These are phyloP conservation scores for Lucinisca nassula DNA, from an alignment of 2,888 invertebrate genomes.

Conservation along the genomic window DNA sequence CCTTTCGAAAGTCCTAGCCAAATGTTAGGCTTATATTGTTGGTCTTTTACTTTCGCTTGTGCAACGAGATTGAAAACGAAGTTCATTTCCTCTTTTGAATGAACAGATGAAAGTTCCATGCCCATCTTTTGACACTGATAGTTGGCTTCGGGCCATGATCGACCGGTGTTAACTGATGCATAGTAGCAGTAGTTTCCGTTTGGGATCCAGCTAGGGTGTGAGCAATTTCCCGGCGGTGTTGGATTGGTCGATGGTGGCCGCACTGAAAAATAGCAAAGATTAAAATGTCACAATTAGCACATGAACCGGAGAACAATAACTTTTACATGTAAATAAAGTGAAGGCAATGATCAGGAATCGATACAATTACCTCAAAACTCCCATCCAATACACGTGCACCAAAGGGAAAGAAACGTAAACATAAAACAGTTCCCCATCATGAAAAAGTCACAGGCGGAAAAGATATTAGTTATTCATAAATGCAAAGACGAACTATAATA, in stretches of 20 bases:
- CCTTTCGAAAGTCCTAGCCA: slow-evolving; percentile 76
- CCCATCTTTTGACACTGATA: slow-evolving; percentile 71
- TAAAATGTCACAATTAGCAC: no score
- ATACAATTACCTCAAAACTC: no score
- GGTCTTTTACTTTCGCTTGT: slow-evolving; percentile 32
- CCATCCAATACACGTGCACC: no score
- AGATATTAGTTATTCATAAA: no score
- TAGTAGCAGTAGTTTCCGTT: slow-evolving; percentile 73
- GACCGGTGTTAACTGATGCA: slow-evolving; percentile 46
- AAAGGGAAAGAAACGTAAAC: no score
- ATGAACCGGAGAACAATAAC: no score
- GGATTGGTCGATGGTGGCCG: slow-evolving; percentile 50
- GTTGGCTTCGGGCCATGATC: slow-evolving; percentile 78
- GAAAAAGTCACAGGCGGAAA: no score
- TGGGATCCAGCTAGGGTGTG: slow-evolving; percentile 25
- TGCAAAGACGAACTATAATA: no score
- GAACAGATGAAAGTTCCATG: slow-evolving; percentile 74
- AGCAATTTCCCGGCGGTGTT: slow-evolving; percentile 65
- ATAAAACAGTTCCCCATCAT: no score
- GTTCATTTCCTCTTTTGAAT: slow-evolving; percentile 65
- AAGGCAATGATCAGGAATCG: no score
- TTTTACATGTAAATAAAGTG: no score
- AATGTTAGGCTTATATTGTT: slow-evolving; percentile 60
- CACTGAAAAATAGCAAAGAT: background rate
- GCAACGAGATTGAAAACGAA: slow-evolving; percentile 59